Evolutionary conservation across 2,797 vertebrate genomes (phyloP).

Genomic region (Clarias laeviceps): DNA sequence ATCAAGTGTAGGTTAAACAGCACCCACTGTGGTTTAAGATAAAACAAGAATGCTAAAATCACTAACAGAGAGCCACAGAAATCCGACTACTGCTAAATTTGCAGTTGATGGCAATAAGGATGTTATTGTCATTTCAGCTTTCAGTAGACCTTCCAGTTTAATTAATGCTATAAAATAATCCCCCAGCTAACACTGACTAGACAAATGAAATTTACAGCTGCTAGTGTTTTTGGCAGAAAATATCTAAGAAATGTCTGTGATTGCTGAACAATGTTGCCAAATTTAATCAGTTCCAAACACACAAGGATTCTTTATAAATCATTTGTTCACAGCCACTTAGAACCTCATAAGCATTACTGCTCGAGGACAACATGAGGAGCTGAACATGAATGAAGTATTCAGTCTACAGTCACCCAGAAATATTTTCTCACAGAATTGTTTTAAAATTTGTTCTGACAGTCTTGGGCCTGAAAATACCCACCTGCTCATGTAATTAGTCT

Average conservation of each 20-base stretch:
- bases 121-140: constrained; percentile 52
- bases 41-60: neutral
- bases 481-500: constrained; percentile 61
- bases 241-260: neutral
- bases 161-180: constrained; percentile 65
- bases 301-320: neutral
- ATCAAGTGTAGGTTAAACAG: neutral
- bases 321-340: neutral
- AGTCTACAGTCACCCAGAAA: constrained; percentile 16
- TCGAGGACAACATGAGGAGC: neutral
- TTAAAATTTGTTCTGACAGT: constrained; percentile 49
- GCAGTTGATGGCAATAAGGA: constrained; percentile 21
- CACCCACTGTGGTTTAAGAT: neutral
- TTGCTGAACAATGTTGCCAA: neutral
- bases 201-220: constrained; percentile 32
- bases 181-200: constrained; percentile 52
- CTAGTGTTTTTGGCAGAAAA: neutral
- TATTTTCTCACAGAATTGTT: constrained; percentile 23
- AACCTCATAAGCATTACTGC: constrained; percentile 3
- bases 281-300: neutral
- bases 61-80: neutral
- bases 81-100: constrained; percentile 9
- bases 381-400: constrained; percentile 20
- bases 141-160: constrained; percentile 61
- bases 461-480: constrained; percentile 44